Evolutionary conservation across 2,113 vertebrate species (phyloP).

Genomic region (Heterocephalus glaber): DNA sequence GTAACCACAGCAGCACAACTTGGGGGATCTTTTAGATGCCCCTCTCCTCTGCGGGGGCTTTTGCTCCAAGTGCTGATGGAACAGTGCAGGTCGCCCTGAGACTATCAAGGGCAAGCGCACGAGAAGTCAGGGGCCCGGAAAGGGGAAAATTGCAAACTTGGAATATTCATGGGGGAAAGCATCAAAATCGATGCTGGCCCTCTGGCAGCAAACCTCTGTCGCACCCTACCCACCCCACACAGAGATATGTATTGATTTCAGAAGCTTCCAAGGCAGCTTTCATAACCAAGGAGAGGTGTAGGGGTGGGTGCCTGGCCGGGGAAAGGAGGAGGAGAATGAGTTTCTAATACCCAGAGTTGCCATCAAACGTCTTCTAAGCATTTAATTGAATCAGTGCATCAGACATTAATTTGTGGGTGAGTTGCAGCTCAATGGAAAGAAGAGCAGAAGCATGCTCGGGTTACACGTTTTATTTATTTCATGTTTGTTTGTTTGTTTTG

Average conservation of each 20-base stretch:
- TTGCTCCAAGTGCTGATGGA: not conserved
- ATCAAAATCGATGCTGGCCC: not conserved
- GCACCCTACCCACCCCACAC: rapidly evolving
- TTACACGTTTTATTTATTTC: not conserved
- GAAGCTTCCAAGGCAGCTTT: not conserved
- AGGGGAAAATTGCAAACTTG: not conserved
- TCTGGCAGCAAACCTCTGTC: not conserved
- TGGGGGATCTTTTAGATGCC: not conserved
- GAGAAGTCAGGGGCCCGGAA: not conserved
- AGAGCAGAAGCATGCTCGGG: not conserved
- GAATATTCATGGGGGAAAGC: not conserved
- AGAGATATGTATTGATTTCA: not conserved
- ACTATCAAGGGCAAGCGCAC: not conserved
- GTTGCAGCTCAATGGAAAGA: not conserved
- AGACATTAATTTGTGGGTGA: not conserved
- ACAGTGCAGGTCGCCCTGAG: not conserved
- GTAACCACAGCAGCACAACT: not conserved
- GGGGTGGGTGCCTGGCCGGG: not conserved
- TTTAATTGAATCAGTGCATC: not conserved
- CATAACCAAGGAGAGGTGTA: not conserved
- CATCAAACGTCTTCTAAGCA: not conserved
- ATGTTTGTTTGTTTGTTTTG: not conserved
- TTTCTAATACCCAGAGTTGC: not conserved
- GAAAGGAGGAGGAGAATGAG: not conserved
- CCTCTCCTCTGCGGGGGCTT: not conserved